Conservation (phyloP, 2,888 invertebrate species). For the Rhogogaster chlorosoma region DNA sequence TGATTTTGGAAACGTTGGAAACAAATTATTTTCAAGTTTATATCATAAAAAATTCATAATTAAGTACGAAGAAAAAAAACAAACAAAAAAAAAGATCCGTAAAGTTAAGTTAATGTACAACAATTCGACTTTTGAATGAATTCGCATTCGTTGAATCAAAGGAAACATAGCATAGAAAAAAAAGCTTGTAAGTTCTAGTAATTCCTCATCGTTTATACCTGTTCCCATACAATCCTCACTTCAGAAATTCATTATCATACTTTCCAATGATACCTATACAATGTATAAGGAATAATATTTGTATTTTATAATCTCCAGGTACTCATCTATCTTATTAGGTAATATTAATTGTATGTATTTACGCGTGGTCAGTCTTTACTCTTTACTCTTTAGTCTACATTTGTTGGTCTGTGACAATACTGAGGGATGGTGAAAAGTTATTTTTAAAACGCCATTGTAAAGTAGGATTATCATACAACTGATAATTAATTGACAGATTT, state of each 20-base stretch:
- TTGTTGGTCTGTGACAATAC: conserved; percentile 24
- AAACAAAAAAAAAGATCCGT: neutral
- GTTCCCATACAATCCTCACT: neutral
- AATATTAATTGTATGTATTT: conserved; percentile 36
- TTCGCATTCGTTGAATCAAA: neutral
- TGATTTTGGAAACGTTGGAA: neutral
- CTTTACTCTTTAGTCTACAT: conserved; percentile 16
- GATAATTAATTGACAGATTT: neutral
- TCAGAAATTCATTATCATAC: neutral
- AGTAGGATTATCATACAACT: conserved; percentile 15
- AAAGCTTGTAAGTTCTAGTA: conserved; percentile 10
- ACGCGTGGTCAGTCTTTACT: conserved; percentile 42
- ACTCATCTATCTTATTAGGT: conserved; percentile 24
- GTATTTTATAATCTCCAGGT: conserved; percentile 27
- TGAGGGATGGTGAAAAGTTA: neutral
- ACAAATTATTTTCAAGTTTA: neutral
- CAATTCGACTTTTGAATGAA: neutral
- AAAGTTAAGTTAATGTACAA: neutral
- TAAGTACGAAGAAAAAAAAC: neutral
- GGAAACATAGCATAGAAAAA: neutral
- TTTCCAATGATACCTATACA: neutral
- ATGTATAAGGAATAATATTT: conserved; percentile 18
- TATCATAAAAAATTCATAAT: neutral
- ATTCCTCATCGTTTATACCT: neutral
- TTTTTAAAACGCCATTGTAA: neutral